A percentile compares a stretch with the other conserved stretches of the same genome.
Conservation (phyloP, 1,140 invertebrate species). For the Apis dorsata region DNA sequence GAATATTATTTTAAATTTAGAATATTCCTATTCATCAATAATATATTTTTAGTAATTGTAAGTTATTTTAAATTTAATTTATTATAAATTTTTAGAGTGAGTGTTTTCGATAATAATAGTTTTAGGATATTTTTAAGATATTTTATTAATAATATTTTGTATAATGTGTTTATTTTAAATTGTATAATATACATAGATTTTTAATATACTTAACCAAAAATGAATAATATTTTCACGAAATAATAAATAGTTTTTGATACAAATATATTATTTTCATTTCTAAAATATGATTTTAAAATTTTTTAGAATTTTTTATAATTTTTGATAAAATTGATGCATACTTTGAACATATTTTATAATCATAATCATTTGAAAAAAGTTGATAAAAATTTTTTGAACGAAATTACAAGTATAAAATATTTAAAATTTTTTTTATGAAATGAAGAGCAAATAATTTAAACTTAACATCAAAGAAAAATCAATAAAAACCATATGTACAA, state of each 20-base stretch:
- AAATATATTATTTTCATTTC: background rate
- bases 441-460: conserved; percentile 17
- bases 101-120: background rate
- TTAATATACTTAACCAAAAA: background rate
- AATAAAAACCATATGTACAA: conserved; percentile 67
- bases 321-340: background rate
- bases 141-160: background rate
- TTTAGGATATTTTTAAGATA: background rate
- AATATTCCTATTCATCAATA: background rate
- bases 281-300: background rate
- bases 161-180: background rate
- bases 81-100: background rate
- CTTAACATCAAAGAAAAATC: conserved; percentile 46
- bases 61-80: no score
- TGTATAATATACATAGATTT: no score
- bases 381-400: background rate
- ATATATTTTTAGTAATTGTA: no score
- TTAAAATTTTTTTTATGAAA: background rate
- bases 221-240: background rate
- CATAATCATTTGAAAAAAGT: background rate
- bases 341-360: background rate
- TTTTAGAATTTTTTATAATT: background rate
- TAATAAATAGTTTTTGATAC: conserved; percentile 5
- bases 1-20: background rate
- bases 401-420: background rate